Conservation (phyloP, 2,888 invertebrate genomes). For the Masnerella sp. region DNA sequence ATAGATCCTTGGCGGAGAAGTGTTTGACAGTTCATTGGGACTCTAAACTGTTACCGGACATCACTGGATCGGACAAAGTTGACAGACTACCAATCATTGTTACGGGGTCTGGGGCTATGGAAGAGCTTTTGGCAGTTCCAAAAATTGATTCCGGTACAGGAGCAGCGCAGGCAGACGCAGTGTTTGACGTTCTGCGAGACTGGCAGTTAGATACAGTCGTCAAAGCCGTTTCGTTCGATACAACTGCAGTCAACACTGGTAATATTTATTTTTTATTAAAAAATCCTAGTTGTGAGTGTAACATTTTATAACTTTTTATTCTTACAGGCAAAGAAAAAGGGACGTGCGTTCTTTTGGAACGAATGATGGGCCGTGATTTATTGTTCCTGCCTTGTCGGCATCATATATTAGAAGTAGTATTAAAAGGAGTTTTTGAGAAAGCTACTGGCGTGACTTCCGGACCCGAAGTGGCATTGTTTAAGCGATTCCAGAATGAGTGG, state of each 20-base stretch:
- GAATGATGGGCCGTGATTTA: constrained; percentile 10
- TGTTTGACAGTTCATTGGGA: constrained; percentile 4
- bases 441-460: constrained; percentile 7
- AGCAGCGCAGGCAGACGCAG: constrained; percentile 1
- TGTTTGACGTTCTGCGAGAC: neutral
- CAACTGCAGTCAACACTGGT: constrained; percentile 19
- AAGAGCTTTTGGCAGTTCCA: constrained; percentile 18
- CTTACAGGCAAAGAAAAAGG: constrained; percentile 7
- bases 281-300: too few relatives aligned
- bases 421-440: constrained; percentile 25
- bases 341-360: constrained; percentile 24
- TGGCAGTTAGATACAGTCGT: neutral
- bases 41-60: neutral
- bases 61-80: neutral
- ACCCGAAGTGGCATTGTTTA: constrained; percentile 29
- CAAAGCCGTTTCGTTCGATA: constrained; percentile 18
- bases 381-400: constrained; percentile 14
- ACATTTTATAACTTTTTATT: constrained; percentile 1
- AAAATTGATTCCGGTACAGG: constrained; percentile 9
- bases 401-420: constrained; percentile 17
- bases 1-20: neutral
- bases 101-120: neutral
- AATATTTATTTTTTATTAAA: neutral
- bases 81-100: neutral
- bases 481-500: constrained; percentile 29